phyloP scores from a whole-genome alignment of 2,888 invertebrate genomes.

The Sinhomidia bicolor region DNA sequence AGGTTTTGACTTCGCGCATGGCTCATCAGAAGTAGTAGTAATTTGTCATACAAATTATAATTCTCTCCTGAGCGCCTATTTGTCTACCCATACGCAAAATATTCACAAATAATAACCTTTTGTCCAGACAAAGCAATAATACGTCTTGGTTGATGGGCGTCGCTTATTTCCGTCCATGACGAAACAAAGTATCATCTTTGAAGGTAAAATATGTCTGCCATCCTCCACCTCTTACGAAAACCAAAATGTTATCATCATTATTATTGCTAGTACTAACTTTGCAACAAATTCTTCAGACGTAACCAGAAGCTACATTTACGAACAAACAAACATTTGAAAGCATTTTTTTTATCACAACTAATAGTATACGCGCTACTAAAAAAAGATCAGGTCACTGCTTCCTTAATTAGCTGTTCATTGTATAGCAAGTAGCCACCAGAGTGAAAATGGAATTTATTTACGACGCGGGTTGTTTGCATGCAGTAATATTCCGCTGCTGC shows the following conservation, averaged over 20 bases:
- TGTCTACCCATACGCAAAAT: background rate
- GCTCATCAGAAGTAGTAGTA: background rate
- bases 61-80: background rate
- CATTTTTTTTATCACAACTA: background rate
- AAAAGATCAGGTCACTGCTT: slow-evolving; percentile 50
- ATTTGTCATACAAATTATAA: background rate
- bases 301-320: too few species aligned
- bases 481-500: too few species aligned
- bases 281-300: too few species aligned
- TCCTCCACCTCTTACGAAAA: too few species aligned
- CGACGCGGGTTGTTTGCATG: background rate
- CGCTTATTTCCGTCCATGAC: background rate
- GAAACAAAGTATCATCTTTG: background rate
- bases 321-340: too few species aligned
- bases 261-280: too few species aligned
- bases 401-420: slow-evolving; percentile 44
- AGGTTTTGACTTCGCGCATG: slow-evolving; percentile 10
- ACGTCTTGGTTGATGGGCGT: background rate
- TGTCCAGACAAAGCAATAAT: background rate
- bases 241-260: too few species aligned
- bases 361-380: too few species aligned
- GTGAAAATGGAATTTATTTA: background rate
- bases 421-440: background rate
- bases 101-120: background rate
- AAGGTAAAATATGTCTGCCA: background rate